A percentile compares a stretch with the other conserved stretches of the same genome.
Evolutionary conservation across 37 sponge, comb jelly and placozoan genomes (phyloP).

Genomic region (Corticium candelabrum): DNA sequence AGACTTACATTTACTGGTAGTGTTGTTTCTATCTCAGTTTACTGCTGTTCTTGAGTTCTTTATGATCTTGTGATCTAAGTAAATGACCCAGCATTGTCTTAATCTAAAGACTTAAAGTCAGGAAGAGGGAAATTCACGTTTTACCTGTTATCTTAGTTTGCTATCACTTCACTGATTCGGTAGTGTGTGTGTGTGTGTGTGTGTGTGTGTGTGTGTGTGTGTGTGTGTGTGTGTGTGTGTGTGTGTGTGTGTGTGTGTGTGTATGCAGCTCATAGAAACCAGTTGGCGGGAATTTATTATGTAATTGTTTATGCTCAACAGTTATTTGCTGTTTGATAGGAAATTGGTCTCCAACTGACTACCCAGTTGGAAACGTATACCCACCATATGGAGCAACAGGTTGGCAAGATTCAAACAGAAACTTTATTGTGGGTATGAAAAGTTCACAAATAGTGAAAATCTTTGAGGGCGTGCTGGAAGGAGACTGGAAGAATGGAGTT

Average conservation of each 20-base stretch:
- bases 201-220: too few relatives aligned
- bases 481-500: neutral
- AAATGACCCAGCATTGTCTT: too few relatives aligned
- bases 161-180: neutral
- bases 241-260: too few relatives aligned
- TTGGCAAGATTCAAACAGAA: slow-evolving; percentile 37
- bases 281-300: neutral
- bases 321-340: slow-evolving; percentile 25
- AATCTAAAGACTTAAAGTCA: neutral
- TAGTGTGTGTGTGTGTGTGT: too few relatives aligned
- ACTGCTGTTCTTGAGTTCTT: neutral
- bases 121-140: too few relatives aligned
- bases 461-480: neutral
- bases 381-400: slow-evolving; percentile 25
- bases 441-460: slow-evolving; percentile 17
- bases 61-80: neutral
- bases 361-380: slow-evolving; percentile 33
- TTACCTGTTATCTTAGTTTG: neutral
- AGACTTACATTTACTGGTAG: too few relatives aligned
- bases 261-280: too few relatives aligned
- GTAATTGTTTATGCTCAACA: neutral
- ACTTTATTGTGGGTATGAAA: slow-evolving; percentile 49
- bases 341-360: slow-evolving; percentile 82
- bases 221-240: too few relatives aligned
- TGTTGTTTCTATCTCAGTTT: neutral